Percentiles rank a stretch among this genome's conserved stretches.
Evolutionary conservation across 2,888 invertebrate genomes (phyloP).

Genomic region (Polyommatus iphigenia): DNA sequence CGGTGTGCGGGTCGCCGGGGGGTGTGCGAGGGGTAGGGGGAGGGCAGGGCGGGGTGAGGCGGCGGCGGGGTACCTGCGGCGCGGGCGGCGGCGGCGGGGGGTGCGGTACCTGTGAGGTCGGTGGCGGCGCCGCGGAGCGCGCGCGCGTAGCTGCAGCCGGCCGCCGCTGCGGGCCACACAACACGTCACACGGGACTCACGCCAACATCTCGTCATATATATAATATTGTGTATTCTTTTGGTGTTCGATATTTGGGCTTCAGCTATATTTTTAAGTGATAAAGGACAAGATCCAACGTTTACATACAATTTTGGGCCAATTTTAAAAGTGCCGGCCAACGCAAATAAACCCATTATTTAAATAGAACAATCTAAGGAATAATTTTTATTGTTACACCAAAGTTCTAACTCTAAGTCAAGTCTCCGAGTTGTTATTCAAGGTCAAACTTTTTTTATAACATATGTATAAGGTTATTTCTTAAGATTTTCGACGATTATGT

Average conservation of each 20-base stretch:
- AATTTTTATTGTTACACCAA: no score
- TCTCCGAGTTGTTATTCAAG: no score
- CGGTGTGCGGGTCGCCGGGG: constrained; percentile 32
- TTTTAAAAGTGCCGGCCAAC: no score
- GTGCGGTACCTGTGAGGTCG: constrained; percentile 89
- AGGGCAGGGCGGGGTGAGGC: constrained; percentile 32
- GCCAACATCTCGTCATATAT: constrained; percentile 37
- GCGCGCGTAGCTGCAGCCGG: constrained; percentile 89
- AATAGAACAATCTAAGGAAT: no score
- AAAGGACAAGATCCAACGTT: neutral
- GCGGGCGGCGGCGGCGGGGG: constrained; percentile 38
- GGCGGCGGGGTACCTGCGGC: constrained; percentile 35
- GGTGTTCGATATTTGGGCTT: neutral
- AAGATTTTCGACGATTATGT: no score
- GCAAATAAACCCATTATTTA: no score
- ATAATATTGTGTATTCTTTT: constrained; percentile 18
- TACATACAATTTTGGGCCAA: no score
- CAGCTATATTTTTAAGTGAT: neutral
- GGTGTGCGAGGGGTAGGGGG: constrained; percentile 30
- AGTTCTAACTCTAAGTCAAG: no score
- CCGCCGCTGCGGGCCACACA: constrained; percentile 53
- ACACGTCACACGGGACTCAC: constrained; percentile 42
- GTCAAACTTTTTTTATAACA: no score
- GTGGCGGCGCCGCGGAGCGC: constrained; percentile 92
- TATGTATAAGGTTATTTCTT: no score